Conservation (phyloP, 1,140 invertebrate species). For the Drosophila arizonae region DNA sequence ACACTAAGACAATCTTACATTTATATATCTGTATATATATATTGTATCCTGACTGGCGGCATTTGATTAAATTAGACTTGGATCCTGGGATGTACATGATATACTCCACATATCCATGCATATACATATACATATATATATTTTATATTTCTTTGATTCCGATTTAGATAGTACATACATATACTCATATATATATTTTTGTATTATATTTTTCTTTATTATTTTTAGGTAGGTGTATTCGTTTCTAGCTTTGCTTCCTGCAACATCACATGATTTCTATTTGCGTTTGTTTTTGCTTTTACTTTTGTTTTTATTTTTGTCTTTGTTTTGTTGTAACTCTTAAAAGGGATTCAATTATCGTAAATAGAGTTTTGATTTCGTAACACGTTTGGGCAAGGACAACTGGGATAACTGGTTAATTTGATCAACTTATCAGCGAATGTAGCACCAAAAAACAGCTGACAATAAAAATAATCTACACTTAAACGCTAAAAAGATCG, state of each 20-base stretch:
- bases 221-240: constrained; percentile 76
- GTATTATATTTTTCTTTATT: constrained; percentile 54
- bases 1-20: constrained; percentile 25
- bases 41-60: constrained; percentile 21
- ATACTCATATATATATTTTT: constrained; percentile 30
- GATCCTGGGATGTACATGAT: constrained; percentile 30
- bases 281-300: constrained; percentile 18
- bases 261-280: constrained; percentile 75
- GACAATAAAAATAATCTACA: constrained; percentile 72
- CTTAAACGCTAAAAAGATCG: constrained; percentile 71
- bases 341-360: constrained; percentile 21
- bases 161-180: constrained; percentile 32
- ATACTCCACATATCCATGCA: background rate
- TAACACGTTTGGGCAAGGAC: constrained; percentile 32
- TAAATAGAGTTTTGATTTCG: constrained; percentile 50
- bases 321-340: constrained; percentile 6
- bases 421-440: constrained; percentile 55
- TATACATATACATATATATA: constrained; percentile 19
- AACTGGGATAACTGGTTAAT: constrained; percentile 23
- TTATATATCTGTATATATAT: constrained; percentile 20
- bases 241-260: constrained; percentile 80
- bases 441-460: constrained; percentile 78
- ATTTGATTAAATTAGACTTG: constrained; percentile 33
- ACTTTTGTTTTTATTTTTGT: constrained; percentile 26
- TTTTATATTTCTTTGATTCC: constrained; percentile 19